phyloP scores from a whole-genome alignment of 2,797 vertebrate species.

The Rhinoraja longicauda region DNA sequence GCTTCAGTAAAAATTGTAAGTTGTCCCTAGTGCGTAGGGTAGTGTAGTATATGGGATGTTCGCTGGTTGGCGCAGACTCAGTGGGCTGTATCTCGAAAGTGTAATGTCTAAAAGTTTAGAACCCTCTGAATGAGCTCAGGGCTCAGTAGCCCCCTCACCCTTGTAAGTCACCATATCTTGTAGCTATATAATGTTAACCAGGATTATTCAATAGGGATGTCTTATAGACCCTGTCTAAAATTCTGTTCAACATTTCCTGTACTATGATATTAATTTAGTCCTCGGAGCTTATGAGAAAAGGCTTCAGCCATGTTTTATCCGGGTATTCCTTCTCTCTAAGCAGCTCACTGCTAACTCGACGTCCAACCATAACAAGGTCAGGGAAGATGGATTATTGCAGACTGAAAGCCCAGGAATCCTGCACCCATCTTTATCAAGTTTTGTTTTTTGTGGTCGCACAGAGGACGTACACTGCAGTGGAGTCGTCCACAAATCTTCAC shows the following conservation, averaged over 20 bases:
- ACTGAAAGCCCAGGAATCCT: not conserved
- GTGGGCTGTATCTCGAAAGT: too few species aligned
- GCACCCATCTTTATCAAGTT: too few species aligned
- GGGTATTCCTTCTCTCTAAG: not conserved
- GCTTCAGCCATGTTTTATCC: not conserved
- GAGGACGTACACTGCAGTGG: too few species aligned
- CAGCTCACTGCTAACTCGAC: not conserved
- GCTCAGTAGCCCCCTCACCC: not conserved
- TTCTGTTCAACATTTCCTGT: too few species aligned
- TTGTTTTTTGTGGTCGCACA: too few species aligned
- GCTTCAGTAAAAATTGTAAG: too few species aligned
- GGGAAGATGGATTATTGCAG: not conserved
- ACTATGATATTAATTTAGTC: not conserved
- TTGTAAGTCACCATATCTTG: not conserved
- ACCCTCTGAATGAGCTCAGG: not conserved
- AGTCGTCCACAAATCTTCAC: too few species aligned
- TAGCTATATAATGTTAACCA: not conserved
- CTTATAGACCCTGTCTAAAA: not conserved
- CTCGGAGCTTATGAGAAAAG: not conserved
- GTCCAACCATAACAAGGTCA: not conserved
- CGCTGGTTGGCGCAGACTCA: too few species aligned
- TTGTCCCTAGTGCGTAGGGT: too few species aligned
- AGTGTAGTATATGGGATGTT: too few species aligned
- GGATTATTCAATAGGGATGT: not conserved
- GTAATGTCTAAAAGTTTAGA: not conserved